Conservation (phyloP, 2,797 vertebrate species). For the Nannoperca obscura region DNA sequence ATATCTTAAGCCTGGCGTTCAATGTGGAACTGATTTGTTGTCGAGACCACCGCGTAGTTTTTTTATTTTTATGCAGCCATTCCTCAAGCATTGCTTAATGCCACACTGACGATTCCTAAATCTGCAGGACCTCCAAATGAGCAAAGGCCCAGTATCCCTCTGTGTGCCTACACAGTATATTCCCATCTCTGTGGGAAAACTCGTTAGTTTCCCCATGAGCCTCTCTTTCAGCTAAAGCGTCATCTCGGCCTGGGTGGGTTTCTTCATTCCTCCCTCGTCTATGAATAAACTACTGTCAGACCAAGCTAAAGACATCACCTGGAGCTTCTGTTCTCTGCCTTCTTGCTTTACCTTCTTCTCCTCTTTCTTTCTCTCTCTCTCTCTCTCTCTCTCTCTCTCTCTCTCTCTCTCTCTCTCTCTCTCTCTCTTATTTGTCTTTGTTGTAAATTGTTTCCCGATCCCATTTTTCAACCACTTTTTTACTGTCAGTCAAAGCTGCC, state of each 20-base stretch:
- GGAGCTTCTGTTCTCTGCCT: constrained; percentile 53
- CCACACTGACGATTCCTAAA: constrained; percentile 51
- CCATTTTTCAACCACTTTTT: constrained; percentile 53
- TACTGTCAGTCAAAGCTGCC: constrained; percentile 43
- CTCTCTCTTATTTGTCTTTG: constrained; percentile 4
- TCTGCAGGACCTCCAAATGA: constrained; percentile 65
- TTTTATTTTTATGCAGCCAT: constrained; percentile 43
- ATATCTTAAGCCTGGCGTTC: constrained; percentile 44
- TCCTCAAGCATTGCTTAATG: constrained; percentile 66
- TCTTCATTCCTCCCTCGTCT: constrained; percentile 41
- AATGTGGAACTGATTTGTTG: constrained; percentile 71
- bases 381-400: background rate
- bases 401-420: background rate
- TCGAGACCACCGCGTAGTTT: constrained; percentile 61
- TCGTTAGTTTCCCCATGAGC: constrained; percentile 54
- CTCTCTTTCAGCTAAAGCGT: constrained; percentile 55
- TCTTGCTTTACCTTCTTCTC: constrained; percentile 17
- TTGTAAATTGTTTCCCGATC: constrained; percentile 56
- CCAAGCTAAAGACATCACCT: constrained; percentile 37
- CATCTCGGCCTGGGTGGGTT: constrained; percentile 64
- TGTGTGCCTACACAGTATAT: constrained; percentile 46
- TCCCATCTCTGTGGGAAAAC: constrained; percentile 72
- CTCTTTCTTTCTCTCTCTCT: background rate
- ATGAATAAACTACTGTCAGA: constrained; percentile 51
- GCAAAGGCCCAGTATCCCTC: constrained; percentile 44